These are phyloP conservation scores for Patella vulgata DNA, from an alignment of 1,140 invertebrate genomes.

Conservation along the genomic window DNA sequence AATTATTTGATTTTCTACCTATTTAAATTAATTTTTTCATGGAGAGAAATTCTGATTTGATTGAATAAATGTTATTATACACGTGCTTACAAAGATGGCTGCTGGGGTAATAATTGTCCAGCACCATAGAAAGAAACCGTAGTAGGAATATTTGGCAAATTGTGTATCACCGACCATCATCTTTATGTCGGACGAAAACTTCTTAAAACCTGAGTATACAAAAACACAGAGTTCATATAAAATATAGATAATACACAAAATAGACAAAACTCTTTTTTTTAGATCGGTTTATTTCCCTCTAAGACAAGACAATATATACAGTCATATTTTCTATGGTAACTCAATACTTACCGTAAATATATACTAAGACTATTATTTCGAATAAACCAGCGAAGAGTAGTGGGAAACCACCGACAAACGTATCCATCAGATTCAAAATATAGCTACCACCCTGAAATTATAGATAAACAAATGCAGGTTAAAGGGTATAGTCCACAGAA, in stretches of 20 bases:
- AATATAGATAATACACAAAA: too few relatives aligned
- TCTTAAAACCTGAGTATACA: slow-evolving; percentile 15
- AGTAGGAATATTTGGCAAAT: slow-evolving; percentile 10
- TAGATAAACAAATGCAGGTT: not conserved
- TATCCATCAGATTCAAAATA: slow-evolving; percentile 84
- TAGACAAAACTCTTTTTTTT: too few relatives aligned
- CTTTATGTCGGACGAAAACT: slow-evolving; percentile 19
- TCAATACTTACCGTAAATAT: slow-evolving; percentile 73
- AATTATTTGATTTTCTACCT: slow-evolving; percentile 16
- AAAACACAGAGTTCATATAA: too few relatives aligned
- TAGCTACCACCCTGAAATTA: slow-evolving; percentile 75
- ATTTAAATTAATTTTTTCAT: slow-evolving; percentile 8
- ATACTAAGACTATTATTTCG: slow-evolving; percentile 81
- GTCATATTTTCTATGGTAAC: not conserved
- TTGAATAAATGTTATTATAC: slow-evolving; percentile 4
- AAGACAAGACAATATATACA: too few relatives aligned
- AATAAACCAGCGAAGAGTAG: slow-evolving; percentile 78
- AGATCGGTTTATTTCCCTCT: too few relatives aligned
- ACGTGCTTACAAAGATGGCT: slow-evolving; percentile 17
- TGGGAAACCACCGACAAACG: slow-evolving; percentile 85
- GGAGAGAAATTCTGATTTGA: not conserved
- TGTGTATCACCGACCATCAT: slow-evolving; percentile 19
- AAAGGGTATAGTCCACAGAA: too few relatives aligned
- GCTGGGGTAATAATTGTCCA: slow-evolving; percentile 17
- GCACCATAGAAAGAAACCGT: slow-evolving; percentile 27